Conservation (phyloP, 2,113 vertebrate species). For the Climacteris rufus region DNA sequence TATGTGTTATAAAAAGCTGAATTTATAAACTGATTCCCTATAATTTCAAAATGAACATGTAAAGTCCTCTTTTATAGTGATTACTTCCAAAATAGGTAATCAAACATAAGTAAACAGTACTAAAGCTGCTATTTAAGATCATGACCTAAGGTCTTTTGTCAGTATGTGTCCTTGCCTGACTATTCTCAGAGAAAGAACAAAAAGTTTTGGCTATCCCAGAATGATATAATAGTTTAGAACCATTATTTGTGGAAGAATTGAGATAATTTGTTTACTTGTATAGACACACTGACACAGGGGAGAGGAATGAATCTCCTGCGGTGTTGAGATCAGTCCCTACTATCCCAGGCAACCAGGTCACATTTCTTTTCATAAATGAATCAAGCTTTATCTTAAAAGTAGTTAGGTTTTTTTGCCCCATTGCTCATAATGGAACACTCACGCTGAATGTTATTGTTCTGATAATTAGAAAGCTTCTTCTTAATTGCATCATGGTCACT, state of each 20-base stretch:
- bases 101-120: background rate
- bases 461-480: conserved; percentile 50
- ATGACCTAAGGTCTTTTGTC: background rate
- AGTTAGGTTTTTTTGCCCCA: conserved; percentile 59
- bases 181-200: background rate
- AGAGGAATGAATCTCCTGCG: background rate
- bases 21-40: background rate
- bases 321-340: background rate
- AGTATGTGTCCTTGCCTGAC: background rate
- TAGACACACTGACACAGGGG: background rate
- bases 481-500: conserved; percentile 50
- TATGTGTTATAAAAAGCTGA: background rate
- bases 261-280: background rate
- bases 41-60: background rate
- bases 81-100: background rate
- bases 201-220: background rate
- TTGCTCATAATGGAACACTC: conserved; percentile 55
- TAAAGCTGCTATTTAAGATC: background rate
- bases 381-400: conserved; percentile 16
- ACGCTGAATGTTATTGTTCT: conserved; percentile 51
- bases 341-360: background rate
- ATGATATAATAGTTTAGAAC: background rate
- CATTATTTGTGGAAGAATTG: conserved; percentile 6
- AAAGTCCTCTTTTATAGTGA: background rate
- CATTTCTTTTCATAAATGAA: background rate